Percentiles rank a stretch among this genome's conserved stretches.
Evolutionary conservation across 2,797 vertebrate genomes (phyloP).

Genomic region (Cottoperca gobio): DNA sequence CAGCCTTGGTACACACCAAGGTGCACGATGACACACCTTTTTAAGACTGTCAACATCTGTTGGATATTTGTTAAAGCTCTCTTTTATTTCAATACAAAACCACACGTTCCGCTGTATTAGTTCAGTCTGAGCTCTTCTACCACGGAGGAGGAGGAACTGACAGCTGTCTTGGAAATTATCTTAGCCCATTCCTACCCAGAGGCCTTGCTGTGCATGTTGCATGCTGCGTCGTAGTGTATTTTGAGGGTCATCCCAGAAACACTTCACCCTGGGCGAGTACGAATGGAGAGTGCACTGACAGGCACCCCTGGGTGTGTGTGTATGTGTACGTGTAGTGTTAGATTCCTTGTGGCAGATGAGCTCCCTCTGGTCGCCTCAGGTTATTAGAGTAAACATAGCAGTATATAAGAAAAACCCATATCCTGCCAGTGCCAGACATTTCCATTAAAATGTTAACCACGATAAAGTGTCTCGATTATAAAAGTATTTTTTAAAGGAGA

Average conservation of each 20-base stretch:
- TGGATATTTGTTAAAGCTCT: background rate
- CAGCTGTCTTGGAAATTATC: constrained; percentile 71
- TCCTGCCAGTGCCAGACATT: constrained; percentile 51
- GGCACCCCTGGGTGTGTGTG: constrained; percentile 60
- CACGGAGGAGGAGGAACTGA: constrained; percentile 49
- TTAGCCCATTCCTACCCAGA: constrained; percentile 46
- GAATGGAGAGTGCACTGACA: constrained; percentile 65
- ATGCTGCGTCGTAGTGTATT: constrained; percentile 67
- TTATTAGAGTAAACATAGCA: constrained; percentile 68
- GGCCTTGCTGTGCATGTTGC: constrained; percentile 53
- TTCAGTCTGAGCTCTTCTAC: constrained; percentile 21
- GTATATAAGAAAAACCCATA: constrained; percentile 64
- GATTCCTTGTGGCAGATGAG: constrained; percentile 77
- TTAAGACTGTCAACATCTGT: background rate
- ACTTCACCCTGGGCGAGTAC: constrained; percentile 56
- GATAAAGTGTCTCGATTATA: constrained; percentile 37
- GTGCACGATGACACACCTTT: background rate
- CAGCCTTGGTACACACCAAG: background rate
- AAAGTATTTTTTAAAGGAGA: background rate
- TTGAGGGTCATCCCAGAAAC: constrained; percentile 73
- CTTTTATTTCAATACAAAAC: constrained; percentile 27
- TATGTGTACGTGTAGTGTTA: constrained; percentile 42
- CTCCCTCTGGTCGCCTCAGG: constrained; percentile 53
- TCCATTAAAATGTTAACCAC: constrained; percentile 56
- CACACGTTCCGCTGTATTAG: constrained; percentile 19